Conservation (phyloP, 2,113 vertebrate genomes). For the Scomber japonicus region DNA sequence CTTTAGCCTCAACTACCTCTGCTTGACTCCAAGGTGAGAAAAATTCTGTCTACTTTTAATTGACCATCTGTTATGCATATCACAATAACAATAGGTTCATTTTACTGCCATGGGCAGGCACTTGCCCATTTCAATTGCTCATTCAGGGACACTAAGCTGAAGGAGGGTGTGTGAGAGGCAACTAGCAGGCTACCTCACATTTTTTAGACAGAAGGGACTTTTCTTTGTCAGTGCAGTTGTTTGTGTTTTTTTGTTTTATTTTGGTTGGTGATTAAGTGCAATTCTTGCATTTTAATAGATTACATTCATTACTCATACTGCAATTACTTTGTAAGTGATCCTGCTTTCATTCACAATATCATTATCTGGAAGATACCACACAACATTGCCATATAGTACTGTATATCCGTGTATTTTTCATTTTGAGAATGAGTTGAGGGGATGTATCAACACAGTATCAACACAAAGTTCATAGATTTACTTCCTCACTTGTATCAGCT, state of each 20-base stretch:
- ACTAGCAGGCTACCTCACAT: background rate
- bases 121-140: background rate
- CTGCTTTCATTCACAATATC: background rate
- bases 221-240: background rate
- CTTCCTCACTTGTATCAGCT: no score
- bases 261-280: background rate
- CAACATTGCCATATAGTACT: background rate
- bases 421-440: background rate
- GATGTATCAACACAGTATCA: no score
- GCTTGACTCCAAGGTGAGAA: conserved; percentile 41
- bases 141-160: background rate
- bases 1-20: conserved; percentile 11
- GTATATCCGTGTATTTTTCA: background rate
- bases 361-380: background rate
- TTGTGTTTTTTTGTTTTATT: background rate
- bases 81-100: background rate
- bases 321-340: background rate
- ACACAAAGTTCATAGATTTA: no score
- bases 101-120: background rate
- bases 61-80: background rate
- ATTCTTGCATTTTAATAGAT: background rate
- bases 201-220: background rate
- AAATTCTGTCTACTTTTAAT: conserved; percentile 20
- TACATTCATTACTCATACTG: background rate
- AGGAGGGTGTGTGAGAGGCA: background rate